Base-by-base conservation (phyloP, 2,888 invertebrate genomes). In the Epistrophella euchroma region DNA sequence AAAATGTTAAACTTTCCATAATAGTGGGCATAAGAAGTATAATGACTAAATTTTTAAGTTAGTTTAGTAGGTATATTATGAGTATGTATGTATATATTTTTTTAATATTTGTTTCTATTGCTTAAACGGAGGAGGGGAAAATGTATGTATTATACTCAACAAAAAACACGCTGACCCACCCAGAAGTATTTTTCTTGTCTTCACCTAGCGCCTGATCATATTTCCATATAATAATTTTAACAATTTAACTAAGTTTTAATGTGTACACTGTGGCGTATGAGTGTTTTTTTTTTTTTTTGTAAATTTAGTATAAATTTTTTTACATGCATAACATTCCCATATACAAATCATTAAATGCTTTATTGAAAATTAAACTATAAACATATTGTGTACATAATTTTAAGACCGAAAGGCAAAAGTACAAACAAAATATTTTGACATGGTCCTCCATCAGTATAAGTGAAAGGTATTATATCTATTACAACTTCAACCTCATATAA, bases 391-490 rank as follows among this genome's bases (percentile, higher is more conserved):
- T n/a, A n/a, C n/a, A 40, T 40, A 40, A 15, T 15, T 15, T 15
- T 5, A 0, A 43, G 2, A n/a, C 7, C n/a, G 2, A 43, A 7
- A 43, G n/a, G 3, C 17, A 10, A 17, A 45, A 17, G 17, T 17
- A 17, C 45, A 0, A 4, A n/a, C 0, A 60, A 22, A 60, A 37
- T 40, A 25, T 10, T 60, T 43, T 6, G 52, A n/a, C 22, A 9
- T 37, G 45, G 50, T 70, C 71, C 64, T 78, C 64, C 37, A 35
- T 0, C 17, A 25, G n/a, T 56, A n/a, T n/a, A 71, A 79, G 84
- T 79, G 84, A 84, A 84, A 79, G 84, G 80, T 66, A 56, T 15
- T 70, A 64, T 50, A 11, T 68, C 32, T 32, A 19, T 52, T 47
- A 73, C 52, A 43, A 35, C 45, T 45, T 37, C 74, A 74, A 74